phyloP scores from a whole-genome alignment of 2,797 vertebrate genomes.

The Danionella dracula region DNA sequence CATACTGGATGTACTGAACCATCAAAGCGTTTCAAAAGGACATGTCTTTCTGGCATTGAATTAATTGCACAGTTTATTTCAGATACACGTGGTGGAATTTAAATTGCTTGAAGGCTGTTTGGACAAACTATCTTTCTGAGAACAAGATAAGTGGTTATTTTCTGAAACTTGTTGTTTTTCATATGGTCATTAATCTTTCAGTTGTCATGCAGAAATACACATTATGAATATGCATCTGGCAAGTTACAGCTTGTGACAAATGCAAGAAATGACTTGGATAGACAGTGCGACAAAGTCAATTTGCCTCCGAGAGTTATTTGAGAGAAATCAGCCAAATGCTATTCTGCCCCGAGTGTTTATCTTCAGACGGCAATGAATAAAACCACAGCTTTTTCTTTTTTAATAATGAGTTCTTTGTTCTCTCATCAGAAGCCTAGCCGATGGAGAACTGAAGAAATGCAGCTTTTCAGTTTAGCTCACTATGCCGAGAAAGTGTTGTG shows the following conservation, averaged over 20 bases:
- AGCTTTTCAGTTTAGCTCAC: conserved; percentile 29
- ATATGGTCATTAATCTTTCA: conserved; percentile 29
- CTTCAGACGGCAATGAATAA: conserved; percentile 46
- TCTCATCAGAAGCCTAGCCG: conserved; percentile 50
- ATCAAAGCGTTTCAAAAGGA: conserved; percentile 22
- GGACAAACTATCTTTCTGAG: too few species aligned
- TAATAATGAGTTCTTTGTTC: conserved; percentile 45
- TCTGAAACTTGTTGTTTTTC: too few species aligned
- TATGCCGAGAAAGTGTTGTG: conserved; percentile 58
- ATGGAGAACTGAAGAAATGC: conserved; percentile 50
- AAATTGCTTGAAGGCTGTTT: conserved; percentile 41
- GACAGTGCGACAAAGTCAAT: conserved; percentile 61
- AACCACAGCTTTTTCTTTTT: conserved; percentile 48
- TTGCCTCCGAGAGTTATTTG: conserved; percentile 45
- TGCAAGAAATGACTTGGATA: conserved; percentile 47
- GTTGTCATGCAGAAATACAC: conserved; percentile 30
- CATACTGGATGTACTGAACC: too few species aligned
- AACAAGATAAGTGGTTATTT: too few species aligned
- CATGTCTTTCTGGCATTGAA: conserved; percentile 10
- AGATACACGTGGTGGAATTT: conserved; percentile 41
- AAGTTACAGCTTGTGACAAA: conserved; percentile 52
- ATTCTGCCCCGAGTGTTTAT: conserved; percentile 38
- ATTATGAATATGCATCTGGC: conserved; percentile 24
- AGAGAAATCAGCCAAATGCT: conserved; percentile 32
- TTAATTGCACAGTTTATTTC: conserved; percentile 45